Conservation (phyloP, 2,888 invertebrate species). For the Ypsolopha scabrella region DNA sequence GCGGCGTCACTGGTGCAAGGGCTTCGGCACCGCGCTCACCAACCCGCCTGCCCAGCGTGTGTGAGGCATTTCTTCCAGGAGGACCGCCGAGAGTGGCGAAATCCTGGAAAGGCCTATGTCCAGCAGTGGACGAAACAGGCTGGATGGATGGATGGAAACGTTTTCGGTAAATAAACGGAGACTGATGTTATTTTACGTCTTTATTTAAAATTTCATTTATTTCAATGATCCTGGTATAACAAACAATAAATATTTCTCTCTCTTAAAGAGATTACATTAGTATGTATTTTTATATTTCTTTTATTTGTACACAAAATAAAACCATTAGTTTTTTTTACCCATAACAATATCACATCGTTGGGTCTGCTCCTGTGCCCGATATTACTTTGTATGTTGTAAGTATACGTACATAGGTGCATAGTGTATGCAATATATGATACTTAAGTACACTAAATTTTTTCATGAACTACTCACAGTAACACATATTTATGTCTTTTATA, state of each 20-base stretch:
- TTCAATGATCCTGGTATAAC: conserved; percentile 60
- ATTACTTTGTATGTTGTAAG: conserved; percentile 24
- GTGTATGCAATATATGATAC: neutral
- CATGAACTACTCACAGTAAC: neutral
- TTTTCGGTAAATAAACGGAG: conserved; percentile 15
- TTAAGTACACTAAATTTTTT: neutral
- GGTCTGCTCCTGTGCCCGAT: conserved; percentile 45
- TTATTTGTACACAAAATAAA: conserved; percentile 58
- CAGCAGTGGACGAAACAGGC: too few relatives aligned
- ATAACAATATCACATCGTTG: conserved; percentile 64
- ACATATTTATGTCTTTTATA: neutral
- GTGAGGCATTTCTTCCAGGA: too few relatives aligned
- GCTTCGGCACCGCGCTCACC: too few relatives aligned
- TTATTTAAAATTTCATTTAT: conserved; percentile 60
- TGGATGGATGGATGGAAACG: too few relatives aligned
- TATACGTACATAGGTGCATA: neutral
- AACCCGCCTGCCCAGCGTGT: too few relatives aligned
- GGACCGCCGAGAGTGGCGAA: too few relatives aligned
- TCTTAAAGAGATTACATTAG: conserved; percentile 36
- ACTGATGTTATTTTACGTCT: conserved; percentile 33
- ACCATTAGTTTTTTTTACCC: conserved; percentile 43
- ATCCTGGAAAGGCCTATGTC: too few relatives aligned
- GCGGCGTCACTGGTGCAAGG: too few relatives aligned
- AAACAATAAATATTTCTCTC: conserved; percentile 59
- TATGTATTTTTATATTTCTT: conserved; percentile 37